A percentile compares a stretch with the other conserved stretches of the same genome.
phyloP scores from a whole-genome alignment of 2,113 vertebrate species.

The Mesocricetus auratus region DNA sequence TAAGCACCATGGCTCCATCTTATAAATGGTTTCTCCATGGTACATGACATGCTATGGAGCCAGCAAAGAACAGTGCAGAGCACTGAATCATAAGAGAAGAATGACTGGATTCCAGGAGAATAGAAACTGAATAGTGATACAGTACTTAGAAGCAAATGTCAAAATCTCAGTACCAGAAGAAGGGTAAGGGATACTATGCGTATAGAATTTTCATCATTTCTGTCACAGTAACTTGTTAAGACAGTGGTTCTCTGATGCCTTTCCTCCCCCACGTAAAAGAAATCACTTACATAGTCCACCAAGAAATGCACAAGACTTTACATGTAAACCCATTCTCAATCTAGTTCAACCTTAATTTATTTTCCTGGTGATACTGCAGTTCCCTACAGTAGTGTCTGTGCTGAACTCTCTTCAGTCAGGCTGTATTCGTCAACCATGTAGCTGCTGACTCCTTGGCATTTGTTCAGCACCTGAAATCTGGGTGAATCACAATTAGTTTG shows the following conservation, averaged over 20 bases:
- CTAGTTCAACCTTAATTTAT: neutral
- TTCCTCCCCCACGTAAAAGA: neutral
- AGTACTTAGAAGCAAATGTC: neutral
- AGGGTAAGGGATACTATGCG: neutral
- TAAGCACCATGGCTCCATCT: constrained; percentile 17
- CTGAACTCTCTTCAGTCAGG: too few species aligned
- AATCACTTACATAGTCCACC: neutral
- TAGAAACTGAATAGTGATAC: neutral
- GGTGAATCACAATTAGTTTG: neutral
- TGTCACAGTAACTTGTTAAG: neutral
- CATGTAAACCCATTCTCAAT: neutral
- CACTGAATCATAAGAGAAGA: constrained; percentile 45
- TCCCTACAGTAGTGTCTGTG: neutral
- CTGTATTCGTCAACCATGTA: too few species aligned
- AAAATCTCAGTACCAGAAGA: neutral
- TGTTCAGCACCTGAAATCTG: neutral
- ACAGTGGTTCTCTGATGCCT: neutral
- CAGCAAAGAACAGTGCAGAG: neutral
- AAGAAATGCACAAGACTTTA: neutral
- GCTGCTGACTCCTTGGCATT: neutral
- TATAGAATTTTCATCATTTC: neutral
- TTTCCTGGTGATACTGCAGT: neutral
- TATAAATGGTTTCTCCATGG: constrained; percentile 57
- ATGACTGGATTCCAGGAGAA: neutral
- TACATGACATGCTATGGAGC: neutral